Evolutionary conservation across 2,113 vertebrate species (phyloP).

Genomic region (Copsychus sechellarum): DNA sequence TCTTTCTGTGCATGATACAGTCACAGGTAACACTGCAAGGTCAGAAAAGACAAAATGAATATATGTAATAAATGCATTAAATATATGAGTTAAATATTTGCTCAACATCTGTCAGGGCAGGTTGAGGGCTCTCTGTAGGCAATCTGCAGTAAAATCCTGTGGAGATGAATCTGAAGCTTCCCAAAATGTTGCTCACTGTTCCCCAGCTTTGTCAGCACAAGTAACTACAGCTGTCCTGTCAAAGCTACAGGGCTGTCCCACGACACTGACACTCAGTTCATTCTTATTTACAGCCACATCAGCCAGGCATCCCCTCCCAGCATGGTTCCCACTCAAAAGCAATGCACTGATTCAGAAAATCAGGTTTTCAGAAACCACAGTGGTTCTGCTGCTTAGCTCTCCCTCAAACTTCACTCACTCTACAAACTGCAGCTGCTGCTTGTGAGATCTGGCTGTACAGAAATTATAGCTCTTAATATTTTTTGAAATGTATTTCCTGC

Average conservation of each 20-base stretch:
- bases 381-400: background rate
- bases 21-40: background rate
- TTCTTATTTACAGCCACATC: background rate
- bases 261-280: background rate
- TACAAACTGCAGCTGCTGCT: background rate
- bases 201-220: background rate
- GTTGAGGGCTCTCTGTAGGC: background rate
- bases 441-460: background rate
- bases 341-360: background rate
- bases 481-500: background rate
- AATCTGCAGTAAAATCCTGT: background rate
- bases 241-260: background rate
- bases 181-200: background rate
- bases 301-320: background rate
- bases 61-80: background rate
- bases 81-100: background rate
- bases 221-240: background rate
- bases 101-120: background rate
- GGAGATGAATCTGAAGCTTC: background rate
- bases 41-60: background rate
- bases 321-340: background rate
- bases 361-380: background rate
- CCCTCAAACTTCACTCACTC: background rate
- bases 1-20: background rate
- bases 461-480: background rate